Conservation (phyloP, 30 jellyfish, hydroid and myxozoan genomes). For the Turritopsis dohrnii region DNA sequence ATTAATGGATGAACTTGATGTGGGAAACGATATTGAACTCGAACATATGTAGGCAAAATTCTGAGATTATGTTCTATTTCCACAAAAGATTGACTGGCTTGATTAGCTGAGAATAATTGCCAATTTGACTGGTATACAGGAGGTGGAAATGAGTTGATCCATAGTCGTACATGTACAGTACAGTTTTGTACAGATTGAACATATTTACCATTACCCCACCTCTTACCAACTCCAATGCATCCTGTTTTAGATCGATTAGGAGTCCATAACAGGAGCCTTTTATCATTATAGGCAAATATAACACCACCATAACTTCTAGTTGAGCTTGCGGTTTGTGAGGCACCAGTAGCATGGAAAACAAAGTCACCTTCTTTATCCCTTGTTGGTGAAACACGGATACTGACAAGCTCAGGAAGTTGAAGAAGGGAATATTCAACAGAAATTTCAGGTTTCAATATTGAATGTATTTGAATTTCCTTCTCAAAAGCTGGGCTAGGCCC, state of each 20-base stretch:
- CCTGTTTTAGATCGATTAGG: constrained; percentile 65
- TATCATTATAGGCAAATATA: constrained; percentile 70
- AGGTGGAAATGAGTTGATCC: constrained; percentile 82
- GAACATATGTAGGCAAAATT: constrained; percentile 44
- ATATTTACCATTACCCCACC: constrained; percentile 95
- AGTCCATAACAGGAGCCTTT: constrained; percentile 64
- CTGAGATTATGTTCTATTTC: constrained; percentile 65
- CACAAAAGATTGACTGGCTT: constrained; percentile 44
- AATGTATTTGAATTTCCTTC: constrained; percentile 60
- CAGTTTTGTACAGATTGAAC: constrained; percentile 52
- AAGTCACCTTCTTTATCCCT: constrained; percentile 22
- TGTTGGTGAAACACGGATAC: constrained; percentile 66
- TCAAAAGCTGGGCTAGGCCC: constrained; percentile 85
- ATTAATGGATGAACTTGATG: constrained; percentile 32
- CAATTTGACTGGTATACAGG: constrained; percentile 87
- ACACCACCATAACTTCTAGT: constrained; percentile 87
- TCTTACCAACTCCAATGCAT: constrained; percentile 56
- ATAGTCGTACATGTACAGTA: constrained; percentile 70
- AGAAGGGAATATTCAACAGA: constrained; percentile 48
- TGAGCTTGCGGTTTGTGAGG: constrained; percentile 61
- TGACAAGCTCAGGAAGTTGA: constrained; percentile 79
- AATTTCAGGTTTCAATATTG: constrained; percentile 10
- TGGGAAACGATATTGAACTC: constrained; percentile 53
- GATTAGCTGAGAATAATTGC: constrained; percentile 54
- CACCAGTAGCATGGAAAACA: constrained; percentile 78